A percentile compares a stretch with the other conserved stretches of the same genome.
Evolutionary conservation across 2,797 vertebrate species (phyloP).

Genomic region (Pteronotus mesoamericanus): DNA sequence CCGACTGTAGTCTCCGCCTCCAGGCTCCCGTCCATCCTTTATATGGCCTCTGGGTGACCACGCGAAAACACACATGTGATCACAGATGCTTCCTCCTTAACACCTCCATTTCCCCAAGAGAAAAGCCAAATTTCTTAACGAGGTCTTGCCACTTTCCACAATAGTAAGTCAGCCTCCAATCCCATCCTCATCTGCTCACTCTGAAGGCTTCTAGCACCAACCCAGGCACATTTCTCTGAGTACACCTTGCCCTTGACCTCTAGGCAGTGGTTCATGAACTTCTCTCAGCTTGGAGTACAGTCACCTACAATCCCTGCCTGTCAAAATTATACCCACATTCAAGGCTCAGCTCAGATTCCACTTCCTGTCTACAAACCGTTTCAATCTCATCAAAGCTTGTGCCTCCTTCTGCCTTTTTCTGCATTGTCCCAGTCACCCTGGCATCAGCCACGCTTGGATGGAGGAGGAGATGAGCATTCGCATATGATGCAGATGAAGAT

Average conservation of each 20-base stretch:
- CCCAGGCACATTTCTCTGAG: background rate
- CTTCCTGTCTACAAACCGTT: background rate
- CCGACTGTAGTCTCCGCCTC: background rate
- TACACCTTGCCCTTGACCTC: background rate
- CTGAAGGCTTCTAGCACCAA: background rate
- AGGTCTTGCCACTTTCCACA: background rate
- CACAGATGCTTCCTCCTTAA: background rate
- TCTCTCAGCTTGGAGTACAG: background rate
- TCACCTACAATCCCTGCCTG: background rate
- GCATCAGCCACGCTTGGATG: background rate
- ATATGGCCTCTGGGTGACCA: background rate
- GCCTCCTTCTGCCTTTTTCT: background rate
- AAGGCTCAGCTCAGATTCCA: background rate
- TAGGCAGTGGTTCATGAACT: accelerated
- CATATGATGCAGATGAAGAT: background rate
- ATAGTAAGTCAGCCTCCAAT: background rate
- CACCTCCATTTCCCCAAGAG: background rate
- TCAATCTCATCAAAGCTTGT: background rate
- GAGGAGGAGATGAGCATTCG: background rate
- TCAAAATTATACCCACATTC: background rate
- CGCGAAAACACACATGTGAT: background rate
- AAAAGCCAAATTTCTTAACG: background rate
- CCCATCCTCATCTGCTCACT: background rate
- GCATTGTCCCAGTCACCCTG: background rate
- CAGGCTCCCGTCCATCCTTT: background rate